A percentile compares a stretch with the other conserved stretches of the same genome.
phyloP scores from a whole-genome alignment of 2,113 vertebrate species.

The Galemys pyrenaicus region DNA sequence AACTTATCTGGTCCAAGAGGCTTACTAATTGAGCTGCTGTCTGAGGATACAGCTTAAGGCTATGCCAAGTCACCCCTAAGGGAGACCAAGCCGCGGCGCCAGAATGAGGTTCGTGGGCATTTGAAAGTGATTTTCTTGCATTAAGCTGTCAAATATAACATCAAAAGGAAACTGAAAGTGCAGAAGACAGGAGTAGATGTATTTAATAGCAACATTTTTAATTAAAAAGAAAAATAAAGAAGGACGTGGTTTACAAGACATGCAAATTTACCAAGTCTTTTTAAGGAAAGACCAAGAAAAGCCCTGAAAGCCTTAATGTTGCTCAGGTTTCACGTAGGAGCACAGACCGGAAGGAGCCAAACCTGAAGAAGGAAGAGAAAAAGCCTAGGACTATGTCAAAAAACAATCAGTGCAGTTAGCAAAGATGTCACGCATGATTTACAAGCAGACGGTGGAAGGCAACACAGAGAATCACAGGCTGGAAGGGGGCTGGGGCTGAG shows the following conservation, averaged over 20 bases:
- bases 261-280: conserved; percentile 98
- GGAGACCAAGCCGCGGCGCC: neutral
- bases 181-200: conserved; percentile 72
- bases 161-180: conserved; percentile 77
- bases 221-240: conserved; percentile 79
- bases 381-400: conserved; percentile 90
- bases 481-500: neutral
- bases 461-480: conserved; percentile 36
- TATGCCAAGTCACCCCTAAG: conserved; percentile 21
- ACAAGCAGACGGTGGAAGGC: conserved; percentile 74
- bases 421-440: conserved; percentile 76
- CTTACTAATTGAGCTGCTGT: conserved; percentile 6
- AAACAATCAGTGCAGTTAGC: conserved; percentile 84
- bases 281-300: conserved; percentile 99
- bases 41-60: neutral
- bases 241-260: conserved; percentile 87
- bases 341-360: conserved; percentile 99
- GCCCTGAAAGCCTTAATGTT: conserved; percentile 99
- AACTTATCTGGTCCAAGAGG: conserved; percentile 32
- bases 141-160: conserved; percentile 67
- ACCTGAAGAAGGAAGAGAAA: conserved; percentile 97
- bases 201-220: conserved; percentile 78
- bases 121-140: conserved; percentile 50
- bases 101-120: conserved; percentile 40
- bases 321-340: conserved; percentile 99